These are phyloP conservation scores for Synodontis membranacea DNA, from an alignment of 2,113 vertebrate genomes.

Conservation along the genomic window DNA sequence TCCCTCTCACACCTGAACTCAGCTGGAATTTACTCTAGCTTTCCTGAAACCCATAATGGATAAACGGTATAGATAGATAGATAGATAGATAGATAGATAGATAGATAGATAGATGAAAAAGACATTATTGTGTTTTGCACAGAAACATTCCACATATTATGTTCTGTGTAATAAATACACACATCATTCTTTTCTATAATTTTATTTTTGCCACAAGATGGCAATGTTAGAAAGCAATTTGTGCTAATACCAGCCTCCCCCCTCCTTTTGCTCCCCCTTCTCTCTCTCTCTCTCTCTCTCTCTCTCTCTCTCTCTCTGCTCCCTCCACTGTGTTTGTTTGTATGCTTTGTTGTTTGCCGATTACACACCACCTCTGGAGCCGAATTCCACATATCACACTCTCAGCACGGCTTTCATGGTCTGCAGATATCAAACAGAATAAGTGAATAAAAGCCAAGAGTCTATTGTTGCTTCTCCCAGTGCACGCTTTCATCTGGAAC, in stretches of 20 bases:
- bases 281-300: constrained; percentile 21
- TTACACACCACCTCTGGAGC: constrained; percentile 35
- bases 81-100: too few species aligned
- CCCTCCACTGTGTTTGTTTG: constrained; percentile 3
- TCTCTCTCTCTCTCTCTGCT: background rate
- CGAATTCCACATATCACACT: constrained; percentile 25
- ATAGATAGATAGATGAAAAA: too few species aligned
- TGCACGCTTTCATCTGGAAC: constrained; percentile 37
- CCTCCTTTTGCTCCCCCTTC: constrained; percentile 16
- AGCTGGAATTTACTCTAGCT: too few species aligned
- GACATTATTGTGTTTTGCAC: background rate
- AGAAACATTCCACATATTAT: too few species aligned
- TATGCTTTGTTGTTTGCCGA: constrained; percentile 26
- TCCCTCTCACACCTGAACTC: too few species aligned
- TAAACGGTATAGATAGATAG: too few species aligned
- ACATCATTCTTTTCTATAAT: background rate
- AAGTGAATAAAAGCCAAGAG: constrained; percentile 44
- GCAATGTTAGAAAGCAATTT: constrained; percentile 42
- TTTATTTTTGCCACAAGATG: constrained; percentile 60
- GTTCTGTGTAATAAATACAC: background rate
- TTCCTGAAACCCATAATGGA: too few species aligned
- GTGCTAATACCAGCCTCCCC: background rate
- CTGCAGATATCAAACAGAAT: constrained; percentile 44
- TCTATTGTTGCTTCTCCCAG: constrained; percentile 40
- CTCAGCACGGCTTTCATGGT: constrained; percentile 34